Evolutionary conservation across 2,113 vertebrate species (phyloP).

Genomic region (Hucho hucho): DNA sequence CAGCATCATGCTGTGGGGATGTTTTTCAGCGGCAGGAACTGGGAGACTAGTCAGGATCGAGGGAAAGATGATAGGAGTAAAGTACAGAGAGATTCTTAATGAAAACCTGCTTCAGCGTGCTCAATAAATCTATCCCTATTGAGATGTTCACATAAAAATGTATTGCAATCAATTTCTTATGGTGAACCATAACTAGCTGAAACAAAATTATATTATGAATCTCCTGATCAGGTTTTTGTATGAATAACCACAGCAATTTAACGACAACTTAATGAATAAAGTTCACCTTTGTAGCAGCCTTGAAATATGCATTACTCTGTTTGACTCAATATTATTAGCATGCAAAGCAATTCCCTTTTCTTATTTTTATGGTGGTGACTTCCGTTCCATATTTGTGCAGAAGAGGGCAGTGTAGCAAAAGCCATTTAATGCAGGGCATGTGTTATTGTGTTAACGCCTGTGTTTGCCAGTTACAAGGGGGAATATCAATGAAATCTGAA

Average conservation of each 20-base stretch:
- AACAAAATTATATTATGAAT: neutral
- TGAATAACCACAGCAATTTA: neutral
- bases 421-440: conserved; percentile 17
- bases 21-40: too few relatives aligned
- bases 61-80: too few relatives aligned
- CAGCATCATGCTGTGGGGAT: too few relatives aligned
- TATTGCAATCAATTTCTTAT: too few relatives aligned
- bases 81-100: too few relatives aligned
- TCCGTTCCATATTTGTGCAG: conserved; percentile 37
- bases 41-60: too few relatives aligned
- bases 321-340: neutral
- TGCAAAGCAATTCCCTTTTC: too few relatives aligned
- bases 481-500: conserved; percentile 19
- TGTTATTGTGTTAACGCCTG: neutral
- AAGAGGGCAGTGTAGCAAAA: conserved; percentile 52
- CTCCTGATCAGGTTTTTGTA: neutral
- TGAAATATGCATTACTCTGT: neutral
- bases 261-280: neutral
- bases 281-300: neutral
- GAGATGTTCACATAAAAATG: too few relatives aligned
- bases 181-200: neutral
- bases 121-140: too few relatives aligned
- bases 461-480: neutral
- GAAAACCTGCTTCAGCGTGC: too few relatives aligned
- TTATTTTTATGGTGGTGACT: too few relatives aligned